Percentiles rank a stretch among this genome's conserved stretches.
phyloP scores from a whole-genome alignment of 53 echinoderm and acorn worm genomes.

The Paelopatides confundens region DNA sequence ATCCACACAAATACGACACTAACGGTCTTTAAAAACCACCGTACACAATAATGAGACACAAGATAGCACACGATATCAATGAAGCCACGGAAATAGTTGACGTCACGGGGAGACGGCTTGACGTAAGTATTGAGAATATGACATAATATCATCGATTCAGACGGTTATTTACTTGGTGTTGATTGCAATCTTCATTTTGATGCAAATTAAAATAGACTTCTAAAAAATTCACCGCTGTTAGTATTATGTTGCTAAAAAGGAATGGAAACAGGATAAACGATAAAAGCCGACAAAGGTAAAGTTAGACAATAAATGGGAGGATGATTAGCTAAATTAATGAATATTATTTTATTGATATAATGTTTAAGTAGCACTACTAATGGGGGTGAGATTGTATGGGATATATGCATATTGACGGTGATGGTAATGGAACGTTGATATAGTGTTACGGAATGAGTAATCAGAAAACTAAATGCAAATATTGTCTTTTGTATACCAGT shows the following conservation, averaged over 20 bases:
- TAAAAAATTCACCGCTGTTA: not conserved
- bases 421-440: too few species aligned
- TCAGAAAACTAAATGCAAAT: too few species aligned
- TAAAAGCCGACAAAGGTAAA: not conserved
- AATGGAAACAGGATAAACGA: not conserved
- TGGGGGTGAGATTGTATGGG: too few species aligned
- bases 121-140: conserved; percentile 27
- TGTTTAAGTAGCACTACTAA: too few species aligned
- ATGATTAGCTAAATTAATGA: too few species aligned
- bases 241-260: not conserved
- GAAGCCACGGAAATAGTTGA: conserved; percentile 1
- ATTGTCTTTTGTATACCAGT: too few species aligned
- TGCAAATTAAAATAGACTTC: not conserved
- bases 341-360: too few species aligned
- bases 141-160: conserved; percentile 15
- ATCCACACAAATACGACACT: too few species aligned
- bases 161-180: conserved; percentile 12
- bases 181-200: not conserved
- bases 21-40: not conserved
- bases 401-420: too few species aligned
- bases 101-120: conserved; percentile 22
- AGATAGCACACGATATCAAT: not conserved
- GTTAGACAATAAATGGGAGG: not conserved
- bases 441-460: too few species aligned
- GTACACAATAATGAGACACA: not conserved